A percentile compares a stretch with the other conserved stretches of the same genome.
Conservation (phyloP, 2,888 invertebrate genomes). For the Adela reaumurella region DNA sequence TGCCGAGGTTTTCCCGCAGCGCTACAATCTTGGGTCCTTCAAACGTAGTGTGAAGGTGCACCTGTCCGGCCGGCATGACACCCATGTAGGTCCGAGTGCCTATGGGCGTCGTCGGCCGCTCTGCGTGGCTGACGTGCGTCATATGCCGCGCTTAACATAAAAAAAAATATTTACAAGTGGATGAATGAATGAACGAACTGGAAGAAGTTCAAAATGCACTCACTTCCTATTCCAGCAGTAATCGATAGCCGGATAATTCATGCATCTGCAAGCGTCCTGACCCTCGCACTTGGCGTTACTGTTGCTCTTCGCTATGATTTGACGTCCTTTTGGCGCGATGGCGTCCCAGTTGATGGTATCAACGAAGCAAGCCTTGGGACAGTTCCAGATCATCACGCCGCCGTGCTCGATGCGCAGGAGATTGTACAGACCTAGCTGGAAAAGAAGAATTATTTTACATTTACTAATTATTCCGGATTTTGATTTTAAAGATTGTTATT, state of each 20-base stretch:
- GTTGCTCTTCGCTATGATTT: conserved; percentile 25
- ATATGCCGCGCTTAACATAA: too few relatives aligned
- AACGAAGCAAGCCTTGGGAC: conserved; percentile 73
- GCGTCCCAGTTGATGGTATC: conserved; percentile 42
- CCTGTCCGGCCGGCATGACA: too few relatives aligned
- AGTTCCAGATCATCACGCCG: conserved; percentile 73
- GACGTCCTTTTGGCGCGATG: conserved; percentile 29
- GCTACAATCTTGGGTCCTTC: too few relatives aligned
- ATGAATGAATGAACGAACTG: too few relatives aligned
- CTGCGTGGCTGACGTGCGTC: too few relatives aligned
- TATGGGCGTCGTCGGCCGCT: too few relatives aligned
- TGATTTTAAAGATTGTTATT: too few relatives aligned
- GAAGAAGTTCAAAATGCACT: background rate
- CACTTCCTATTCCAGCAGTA: conserved; percentile 43
- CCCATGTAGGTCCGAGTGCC: too few relatives aligned
- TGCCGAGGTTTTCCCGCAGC: too few relatives aligned
- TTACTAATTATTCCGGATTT: too few relatives aligned
- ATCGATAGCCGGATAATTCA: conserved; percentile 19
- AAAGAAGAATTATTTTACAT: conserved; percentile 26
- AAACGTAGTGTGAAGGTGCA: too few relatives aligned
- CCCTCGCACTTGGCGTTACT: conserved; percentile 19
- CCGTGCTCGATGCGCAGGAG: conserved; percentile 76
- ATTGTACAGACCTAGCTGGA: conserved; percentile 69
- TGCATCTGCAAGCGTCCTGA: conserved; percentile 26
- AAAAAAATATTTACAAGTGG: too few relatives aligned